A percentile compares a stretch with the other conserved stretches of the same genome.
Evolutionary conservation across 1,140 invertebrate species (phyloP).

Genomic region (Orchestia grillus): DNA sequence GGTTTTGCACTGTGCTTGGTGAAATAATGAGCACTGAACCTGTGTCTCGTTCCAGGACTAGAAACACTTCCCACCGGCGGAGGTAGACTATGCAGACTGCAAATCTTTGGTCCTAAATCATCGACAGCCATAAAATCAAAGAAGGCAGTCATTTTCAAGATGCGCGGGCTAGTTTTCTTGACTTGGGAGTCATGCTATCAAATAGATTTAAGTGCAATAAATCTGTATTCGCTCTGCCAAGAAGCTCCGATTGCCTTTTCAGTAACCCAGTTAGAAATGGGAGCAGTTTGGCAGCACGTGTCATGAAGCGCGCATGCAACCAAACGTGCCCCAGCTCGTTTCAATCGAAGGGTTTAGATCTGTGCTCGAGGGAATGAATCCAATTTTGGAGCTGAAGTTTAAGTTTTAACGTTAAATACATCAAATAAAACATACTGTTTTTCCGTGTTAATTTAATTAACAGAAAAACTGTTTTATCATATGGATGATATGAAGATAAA

Average conservation of each 20-base stretch:
- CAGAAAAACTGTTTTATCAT: too few species aligned
- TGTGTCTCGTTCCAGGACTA: background rate
- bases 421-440: too few species aligned
- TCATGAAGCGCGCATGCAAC: background rate
- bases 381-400: too few species aligned
- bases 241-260: background rate
- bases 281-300: background rate
- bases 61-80: background rate
- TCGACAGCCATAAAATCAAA: background rate
- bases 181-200: background rate
- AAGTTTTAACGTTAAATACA: too few species aligned
- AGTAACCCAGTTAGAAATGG: background rate
- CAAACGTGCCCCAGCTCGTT: too few species aligned
- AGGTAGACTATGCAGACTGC: background rate
- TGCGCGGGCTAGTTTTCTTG: background rate
- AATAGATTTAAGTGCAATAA: conserved; percentile 10
- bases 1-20: background rate
- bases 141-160: background rate
- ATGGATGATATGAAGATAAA: too few species aligned
- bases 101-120: background rate
- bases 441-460: too few species aligned
- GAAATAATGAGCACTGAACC: background rate
- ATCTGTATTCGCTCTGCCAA: background rate
- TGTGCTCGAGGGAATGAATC: too few species aligned
- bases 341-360: too few species aligned